Evolutionary conservation across 2,888 invertebrate species (phyloP), one percentile per base, ranked within the genome.

Genomic region (Bunonema sp.): DNA sequence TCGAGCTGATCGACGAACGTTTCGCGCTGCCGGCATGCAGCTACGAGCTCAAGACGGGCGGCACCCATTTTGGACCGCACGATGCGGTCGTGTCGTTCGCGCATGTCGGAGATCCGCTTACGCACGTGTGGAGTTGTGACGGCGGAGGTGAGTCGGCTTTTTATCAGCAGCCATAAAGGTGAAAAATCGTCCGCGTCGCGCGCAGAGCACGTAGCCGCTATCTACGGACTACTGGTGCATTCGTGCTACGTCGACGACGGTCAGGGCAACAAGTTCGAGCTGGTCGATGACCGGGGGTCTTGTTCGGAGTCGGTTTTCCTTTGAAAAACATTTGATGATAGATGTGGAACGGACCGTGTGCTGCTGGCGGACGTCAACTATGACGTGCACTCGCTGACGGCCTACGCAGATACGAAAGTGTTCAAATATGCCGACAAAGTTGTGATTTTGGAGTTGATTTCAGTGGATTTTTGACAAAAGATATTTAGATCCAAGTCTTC

Each of bases 351-450:
- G 3, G 67, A 67, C 45, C 42, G 48, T 3, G 51, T 48, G 22
- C 50, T 67, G 22, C 46, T 67, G 1, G 57, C 55, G 7, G 57
- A 63, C 29, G 47, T 60, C 28, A 43, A 51, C 7, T 57, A 57
- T 37, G 52, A 52, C 16, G 12, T 30, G 0, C 33, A 42, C 5
- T 40, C 45, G 2, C 48, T 52, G 1, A 39, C 44, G 3, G 61
- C 61, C 2, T 54, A 49, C 30, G 59, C 55, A 5, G 51, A 59
- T 33, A 52, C 61, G 5, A 57, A 56, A 38, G 61, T 67, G 5
- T 67, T 67, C 55, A 68, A 68, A 37, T 67, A 66, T 34, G 67
- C 67, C 16, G 67, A 67, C 39, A 60, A 61, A 39, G 59, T 50
- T 26, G 12, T 26, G 28, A 10, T 26, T 8, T 10, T 10, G 12